These are phyloP conservation scores for Nemoura dubitans DNA, from an alignment of 2,888 invertebrate species.

Conservation along the genomic window DNA sequence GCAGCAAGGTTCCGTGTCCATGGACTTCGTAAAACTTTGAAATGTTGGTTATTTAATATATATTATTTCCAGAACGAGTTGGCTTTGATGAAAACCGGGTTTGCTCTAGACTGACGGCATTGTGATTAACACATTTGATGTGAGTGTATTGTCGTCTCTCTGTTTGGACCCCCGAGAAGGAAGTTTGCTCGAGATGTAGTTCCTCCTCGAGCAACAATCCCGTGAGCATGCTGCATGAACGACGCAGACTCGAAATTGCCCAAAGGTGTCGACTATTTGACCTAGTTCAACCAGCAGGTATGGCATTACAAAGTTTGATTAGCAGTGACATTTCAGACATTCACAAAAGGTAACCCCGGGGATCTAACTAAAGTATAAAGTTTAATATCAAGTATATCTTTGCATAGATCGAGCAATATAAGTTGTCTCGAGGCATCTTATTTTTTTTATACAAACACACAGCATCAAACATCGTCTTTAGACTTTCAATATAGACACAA, in stretches of 20 bases:
- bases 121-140: background rate
- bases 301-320: background rate
- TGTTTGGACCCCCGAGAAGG: background rate
- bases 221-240: background rate
- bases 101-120: too few relatives aligned
- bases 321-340: background rate
- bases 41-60: background rate
- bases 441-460: too few relatives aligned
- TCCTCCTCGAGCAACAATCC: background rate
- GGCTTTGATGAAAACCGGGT: too few relatives aligned
- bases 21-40: background rate
- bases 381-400: background rate
- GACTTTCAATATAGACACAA: background rate
- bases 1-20: background rate
- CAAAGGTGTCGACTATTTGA: background rate
- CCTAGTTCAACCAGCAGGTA: background rate
- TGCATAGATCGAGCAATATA: background rate
- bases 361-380: background rate
- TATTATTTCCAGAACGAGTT: background rate
- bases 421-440: background rate
- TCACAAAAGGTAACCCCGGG: background rate
- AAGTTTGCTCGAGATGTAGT: background rate
- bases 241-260: background rate
- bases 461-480: background rate
- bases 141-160: too few relatives aligned